A percentile compares a stretch with the other conserved stretches of the same genome.
phyloP scores from a whole-genome alignment of 2,113 vertebrate species.

The Myrmophylax atrothorax region DNA sequence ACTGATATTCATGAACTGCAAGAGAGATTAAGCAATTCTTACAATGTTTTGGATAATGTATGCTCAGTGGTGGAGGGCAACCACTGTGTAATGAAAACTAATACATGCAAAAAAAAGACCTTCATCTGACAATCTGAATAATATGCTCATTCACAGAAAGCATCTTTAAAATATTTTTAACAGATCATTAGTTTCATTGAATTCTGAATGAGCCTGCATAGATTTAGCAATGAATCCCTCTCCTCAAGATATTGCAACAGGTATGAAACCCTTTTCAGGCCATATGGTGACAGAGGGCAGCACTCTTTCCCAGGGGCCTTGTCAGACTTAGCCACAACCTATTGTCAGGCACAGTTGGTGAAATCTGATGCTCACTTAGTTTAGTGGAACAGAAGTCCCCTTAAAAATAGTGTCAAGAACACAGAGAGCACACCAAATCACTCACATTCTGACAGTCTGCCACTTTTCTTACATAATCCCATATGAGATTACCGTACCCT shows the following conservation, averaged over 20 bases:
- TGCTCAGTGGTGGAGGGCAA: constrained; percentile 16
- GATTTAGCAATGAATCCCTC: constrained; percentile 55
- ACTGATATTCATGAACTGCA: background rate
- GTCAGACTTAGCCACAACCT: constrained; percentile 78
- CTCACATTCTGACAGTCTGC: constrained; percentile 1
- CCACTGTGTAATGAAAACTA: constrained; percentile 31
- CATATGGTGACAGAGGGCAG: constrained; percentile 73
- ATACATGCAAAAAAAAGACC: background rate
- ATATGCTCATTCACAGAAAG: constrained; percentile 62
- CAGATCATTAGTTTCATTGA: constrained; percentile 72
- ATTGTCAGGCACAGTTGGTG: constrained; percentile 71
- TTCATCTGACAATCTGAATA: constrained; percentile 10
- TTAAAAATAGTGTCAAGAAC: constrained; percentile 61
- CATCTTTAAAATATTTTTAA: constrained; percentile 70
- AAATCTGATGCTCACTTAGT: constrained; percentile 76
- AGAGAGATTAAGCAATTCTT: constrained; percentile 35
- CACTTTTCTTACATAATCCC: background rate
- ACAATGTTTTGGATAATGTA: constrained; percentile 27
- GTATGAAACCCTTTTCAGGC: constrained; percentile 64
- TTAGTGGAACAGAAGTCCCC: constrained; percentile 60
- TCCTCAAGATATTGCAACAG: constrained; percentile 62
- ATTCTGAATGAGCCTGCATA: constrained; percentile 68
- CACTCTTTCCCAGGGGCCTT: constrained; percentile 70
- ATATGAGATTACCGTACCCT: background rate
- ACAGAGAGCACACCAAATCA: constrained; percentile 14